These are phyloP conservation scores for Yponomeuta sedellus DNA, from an alignment of 2,888 invertebrate species.

Conservation along the genomic window DNA sequence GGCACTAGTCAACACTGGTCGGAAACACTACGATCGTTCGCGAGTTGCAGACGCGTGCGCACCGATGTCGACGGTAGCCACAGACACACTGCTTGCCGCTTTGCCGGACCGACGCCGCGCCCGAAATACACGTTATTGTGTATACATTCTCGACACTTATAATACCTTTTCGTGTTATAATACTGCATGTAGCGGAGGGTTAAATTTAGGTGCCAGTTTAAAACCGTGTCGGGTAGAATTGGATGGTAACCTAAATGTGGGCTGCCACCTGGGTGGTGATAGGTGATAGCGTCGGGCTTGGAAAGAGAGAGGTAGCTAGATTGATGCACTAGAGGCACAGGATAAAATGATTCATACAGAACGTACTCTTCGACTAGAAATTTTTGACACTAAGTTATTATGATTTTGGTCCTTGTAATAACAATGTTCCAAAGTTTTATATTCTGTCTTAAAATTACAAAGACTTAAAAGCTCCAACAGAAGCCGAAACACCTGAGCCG, in stretches of 20 bases:
- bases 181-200: conserved; percentile 44
- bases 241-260: conserved; percentile 35
- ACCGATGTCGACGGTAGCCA: conserved; percentile 42
- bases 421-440: no score
- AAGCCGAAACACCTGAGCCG: no score
- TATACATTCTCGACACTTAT: conserved; percentile 65
- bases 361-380: no score
- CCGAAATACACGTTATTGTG: conserved; percentile 70
- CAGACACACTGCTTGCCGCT: conserved; percentile 46
- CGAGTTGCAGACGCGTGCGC: conserved; percentile 39
- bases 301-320: no score
- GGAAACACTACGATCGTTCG: conserved; percentile 27
- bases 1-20: conserved; percentile 31
- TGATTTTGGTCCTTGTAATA: no score
- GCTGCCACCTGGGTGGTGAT: not conserved
- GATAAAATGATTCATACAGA: no score
- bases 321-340: no score
- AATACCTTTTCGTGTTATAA: conserved; percentile 52
- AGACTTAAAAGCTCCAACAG: no score
- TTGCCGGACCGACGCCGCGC: conserved; percentile 35
- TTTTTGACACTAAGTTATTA: no score
- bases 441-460: no score
- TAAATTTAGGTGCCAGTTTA: not conserved
- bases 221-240: not conserved
- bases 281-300: not conserved